A percentile compares a stretch with the other conserved stretches of the same genome.
Evolutionary conservation across 1,140 invertebrate species (phyloP).

Genomic region (Bombus sibiricus): DNA sequence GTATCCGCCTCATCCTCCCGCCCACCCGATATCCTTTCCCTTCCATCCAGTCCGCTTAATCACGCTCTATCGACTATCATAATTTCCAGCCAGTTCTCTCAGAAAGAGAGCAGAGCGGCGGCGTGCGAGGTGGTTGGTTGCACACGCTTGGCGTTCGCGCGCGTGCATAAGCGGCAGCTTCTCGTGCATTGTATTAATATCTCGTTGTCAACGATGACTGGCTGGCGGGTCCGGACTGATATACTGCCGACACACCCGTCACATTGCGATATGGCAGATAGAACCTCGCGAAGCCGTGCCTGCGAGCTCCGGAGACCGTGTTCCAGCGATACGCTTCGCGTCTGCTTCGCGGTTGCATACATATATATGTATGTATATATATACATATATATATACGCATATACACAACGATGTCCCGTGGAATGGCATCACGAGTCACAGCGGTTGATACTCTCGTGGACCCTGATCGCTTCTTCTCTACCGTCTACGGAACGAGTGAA

Average conservation of each 20-base stretch:
- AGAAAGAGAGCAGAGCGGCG: slow-evolving; percentile 8
- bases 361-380: too few relatives aligned
- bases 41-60: slow-evolving; percentile 34
- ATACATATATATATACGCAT: too few relatives aligned
- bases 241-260: slow-evolving; percentile 71
- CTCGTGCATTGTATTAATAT: slow-evolving; percentile 69
- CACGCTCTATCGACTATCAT: slow-evolving; percentile 30
- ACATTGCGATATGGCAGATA: slow-evolving; percentile 69
- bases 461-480: not conserved
- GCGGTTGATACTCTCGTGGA: slow-evolving; percentile 10
- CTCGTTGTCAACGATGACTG: slow-evolving; percentile 68
- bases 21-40: not conserved
- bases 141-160: not conserved
- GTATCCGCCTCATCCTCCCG: not conserved
- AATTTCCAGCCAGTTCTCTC: slow-evolving; percentile 6
- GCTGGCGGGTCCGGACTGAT: slow-evolving; percentile 60
- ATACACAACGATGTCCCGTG: not conserved
- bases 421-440: not conserved
- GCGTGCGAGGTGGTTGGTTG: too few relatives aligned
- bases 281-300: slow-evolving; percentile 45
- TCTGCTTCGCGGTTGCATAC: not conserved
- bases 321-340: not conserved
- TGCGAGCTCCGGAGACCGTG: slow-evolving; percentile 17
- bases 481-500: not conserved
- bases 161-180: slow-evolving; percentile 28